Evolutionary conservation across 2,888 invertebrate species (phyloP), one percentile per base, ranked within the genome.

Genomic region (Parasteatoda lunata): DNA sequence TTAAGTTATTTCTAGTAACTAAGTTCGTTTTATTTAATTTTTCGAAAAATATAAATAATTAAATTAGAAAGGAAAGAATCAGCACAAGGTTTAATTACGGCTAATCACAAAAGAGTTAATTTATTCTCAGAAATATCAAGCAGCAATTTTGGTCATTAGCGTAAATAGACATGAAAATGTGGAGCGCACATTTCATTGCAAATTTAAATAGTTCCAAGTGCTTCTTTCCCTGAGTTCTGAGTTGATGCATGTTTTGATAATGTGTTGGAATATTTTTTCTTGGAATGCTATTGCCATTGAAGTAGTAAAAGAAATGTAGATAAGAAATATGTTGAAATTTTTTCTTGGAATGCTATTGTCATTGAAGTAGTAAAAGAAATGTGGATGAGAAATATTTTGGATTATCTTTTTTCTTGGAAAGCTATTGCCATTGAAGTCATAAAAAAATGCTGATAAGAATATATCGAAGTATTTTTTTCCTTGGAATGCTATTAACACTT

Each of bases 221-320:
- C 80, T 77, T 81, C 80, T 77, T 80, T 86, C 85, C 85, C 85
- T 86, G 85, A 86, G 85, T 86, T 86, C 80, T 80, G 79, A 75
- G 71, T 77, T 64, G 64, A 71, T 45, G 52, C 73, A 65, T 47
- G 48, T 54, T 65, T 71, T 49, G 47, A 76, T 75, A 64, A 81
- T 80, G 77, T 64, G 64, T 54, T 52, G 80, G 76, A 65, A 84
- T 69, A 81, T 30, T 64, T 66, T 75, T 81, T 51, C 45, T 54
- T 52, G 65, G 48, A 66, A 77, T 78, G 49, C 66, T 72, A 69
- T 59, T 68, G 69, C 68, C 77, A 78, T 69, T 65, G n/a, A 15
- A 54, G 13, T 59, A 59, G 52, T 72, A 30, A 30, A 30, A 30
- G 30, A 30, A 30, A 30, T 30, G 30, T 30, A 30, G 30, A 30